A percentile compares a stretch with the other conserved stretches of the same genome.
Conservation (phyloP, 2,797 vertebrate genomes). For the Myotis daubentonii region DNA sequence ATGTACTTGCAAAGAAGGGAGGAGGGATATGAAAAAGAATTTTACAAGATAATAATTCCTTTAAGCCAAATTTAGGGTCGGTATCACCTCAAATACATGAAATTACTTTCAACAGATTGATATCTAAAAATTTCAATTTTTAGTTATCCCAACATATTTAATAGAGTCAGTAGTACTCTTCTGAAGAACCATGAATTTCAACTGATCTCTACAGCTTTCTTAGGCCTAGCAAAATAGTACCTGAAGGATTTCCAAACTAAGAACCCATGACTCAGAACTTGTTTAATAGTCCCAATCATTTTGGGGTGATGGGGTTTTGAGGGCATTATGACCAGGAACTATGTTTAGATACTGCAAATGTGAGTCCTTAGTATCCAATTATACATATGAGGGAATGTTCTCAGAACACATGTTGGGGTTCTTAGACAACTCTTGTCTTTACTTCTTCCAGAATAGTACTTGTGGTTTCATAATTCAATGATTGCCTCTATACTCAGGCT, state of each 20-base stretch:
- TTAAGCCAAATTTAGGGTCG: neutral
- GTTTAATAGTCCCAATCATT: neutral
- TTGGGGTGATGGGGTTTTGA: neutral
- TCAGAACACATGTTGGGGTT: neutral
- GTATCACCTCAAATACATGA: neutral
- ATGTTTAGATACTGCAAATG: neutral
- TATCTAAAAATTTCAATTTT: neutral
- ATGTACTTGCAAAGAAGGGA: neutral
- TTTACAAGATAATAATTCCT: neutral
- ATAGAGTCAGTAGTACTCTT: neutral
- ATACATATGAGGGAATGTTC: neutral
- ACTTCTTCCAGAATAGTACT: neutral
- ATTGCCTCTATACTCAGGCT: neutral
- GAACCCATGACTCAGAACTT: neutral
- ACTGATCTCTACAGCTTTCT: constrained; percentile 27
- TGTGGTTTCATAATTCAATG: neutral
- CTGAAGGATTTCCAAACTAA: neutral
- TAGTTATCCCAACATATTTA: neutral
- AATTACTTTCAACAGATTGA: neutral
- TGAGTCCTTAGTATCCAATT: neutral
- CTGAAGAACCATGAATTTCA: constrained; percentile 28
- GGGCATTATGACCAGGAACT: neutral
- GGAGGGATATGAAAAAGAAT: neutral
- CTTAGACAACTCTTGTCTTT: neutral
- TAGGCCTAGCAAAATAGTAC: neutral